Evolutionary conservation across 2,113 vertebrate species (phyloP).

Genomic region (Leiothrix lutea): DNA sequence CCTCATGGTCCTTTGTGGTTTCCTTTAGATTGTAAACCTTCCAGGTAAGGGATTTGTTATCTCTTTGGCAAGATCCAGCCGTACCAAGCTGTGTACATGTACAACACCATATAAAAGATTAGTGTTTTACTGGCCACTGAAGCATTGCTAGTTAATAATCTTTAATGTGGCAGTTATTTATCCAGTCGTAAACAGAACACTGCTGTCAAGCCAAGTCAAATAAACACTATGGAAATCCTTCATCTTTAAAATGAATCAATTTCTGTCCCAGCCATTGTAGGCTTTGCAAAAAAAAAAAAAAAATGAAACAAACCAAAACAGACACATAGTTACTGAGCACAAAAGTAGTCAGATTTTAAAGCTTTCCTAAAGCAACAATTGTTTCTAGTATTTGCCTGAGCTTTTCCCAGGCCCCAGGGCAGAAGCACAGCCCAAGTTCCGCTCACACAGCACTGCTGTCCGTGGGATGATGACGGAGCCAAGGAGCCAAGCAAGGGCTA

Average conservation of each 20-base stretch:
- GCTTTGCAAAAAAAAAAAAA: not conserved
- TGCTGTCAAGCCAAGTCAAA: slow-evolving; percentile 12
- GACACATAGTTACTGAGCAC: not conserved
- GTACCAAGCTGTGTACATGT: not conserved
- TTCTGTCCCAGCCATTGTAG: not conserved
- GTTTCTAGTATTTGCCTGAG: not conserved
- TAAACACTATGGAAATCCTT: not conserved
- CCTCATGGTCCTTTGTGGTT: not conserved
- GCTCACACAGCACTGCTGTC: fast-evolving
- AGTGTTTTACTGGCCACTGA: slow-evolving; percentile 48
- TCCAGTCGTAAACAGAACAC: not conserved
- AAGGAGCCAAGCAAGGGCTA: not conserved
- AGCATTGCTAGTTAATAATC: slow-evolving; percentile 24
- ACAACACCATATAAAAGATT: slow-evolving; percentile 41
- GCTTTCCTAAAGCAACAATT: not conserved
- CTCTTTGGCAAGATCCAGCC: not conserved
- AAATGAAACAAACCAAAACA: no score
- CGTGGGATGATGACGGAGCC: not conserved
- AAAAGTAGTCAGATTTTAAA: not conserved
- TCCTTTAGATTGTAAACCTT: not conserved
- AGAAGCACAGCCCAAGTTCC: not conserved
- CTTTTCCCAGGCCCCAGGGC: not conserved
- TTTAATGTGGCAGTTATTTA: slow-evolving; percentile 38
- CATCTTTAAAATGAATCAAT: not conserved
- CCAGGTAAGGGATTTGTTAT: not conserved